Evolutionary conservation across 2,113 vertebrate genomes (phyloP).

Genomic region (Ciconia stormi): DNA sequence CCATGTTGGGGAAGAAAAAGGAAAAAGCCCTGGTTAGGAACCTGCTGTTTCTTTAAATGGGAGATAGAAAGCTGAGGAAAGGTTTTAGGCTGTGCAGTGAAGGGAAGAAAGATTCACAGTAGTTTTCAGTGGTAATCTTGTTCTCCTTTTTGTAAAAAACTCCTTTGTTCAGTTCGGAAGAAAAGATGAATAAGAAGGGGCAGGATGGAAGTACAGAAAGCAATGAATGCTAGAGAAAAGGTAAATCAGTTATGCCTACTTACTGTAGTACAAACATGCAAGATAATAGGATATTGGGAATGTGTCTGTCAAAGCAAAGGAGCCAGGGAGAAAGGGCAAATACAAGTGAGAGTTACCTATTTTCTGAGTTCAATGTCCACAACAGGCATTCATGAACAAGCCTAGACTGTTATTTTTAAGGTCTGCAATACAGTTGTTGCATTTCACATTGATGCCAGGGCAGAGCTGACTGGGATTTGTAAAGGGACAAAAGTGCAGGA

Average conservation of each 20-base stretch:
- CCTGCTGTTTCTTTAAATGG: not conserved
- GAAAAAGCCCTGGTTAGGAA: not conserved
- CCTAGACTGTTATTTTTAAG: not conserved
- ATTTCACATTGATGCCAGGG: not conserved
- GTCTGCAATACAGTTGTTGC: not conserved
- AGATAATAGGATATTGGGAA: constrained; percentile 41
- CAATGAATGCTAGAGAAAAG: not conserved
- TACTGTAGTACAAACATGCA: constrained; percentile 16
- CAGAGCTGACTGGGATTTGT: constrained; percentile 27
- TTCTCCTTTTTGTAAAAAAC: not conserved
- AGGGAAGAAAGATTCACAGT: not conserved
- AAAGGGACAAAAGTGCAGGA: not conserved
- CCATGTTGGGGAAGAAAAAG: not conserved
- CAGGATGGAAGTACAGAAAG: not conserved
- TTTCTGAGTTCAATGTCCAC: constrained; percentile 3
- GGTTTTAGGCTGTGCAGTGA: not conserved
- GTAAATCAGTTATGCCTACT: constrained; percentile 26
- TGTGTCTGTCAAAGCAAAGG: constrained; percentile 30
- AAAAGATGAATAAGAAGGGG: not conserved
- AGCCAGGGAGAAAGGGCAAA: not conserved
- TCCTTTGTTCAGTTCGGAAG: not conserved
- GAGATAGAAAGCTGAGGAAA: not conserved
- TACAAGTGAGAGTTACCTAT: not conserved
- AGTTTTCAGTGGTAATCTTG: not conserved
- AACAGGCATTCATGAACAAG: not conserved